A percentile compares a stretch with the other conserved stretches of the same genome.
Conservation (phyloP, 2,113 vertebrate species). For the Crotalus horridus region DNA sequence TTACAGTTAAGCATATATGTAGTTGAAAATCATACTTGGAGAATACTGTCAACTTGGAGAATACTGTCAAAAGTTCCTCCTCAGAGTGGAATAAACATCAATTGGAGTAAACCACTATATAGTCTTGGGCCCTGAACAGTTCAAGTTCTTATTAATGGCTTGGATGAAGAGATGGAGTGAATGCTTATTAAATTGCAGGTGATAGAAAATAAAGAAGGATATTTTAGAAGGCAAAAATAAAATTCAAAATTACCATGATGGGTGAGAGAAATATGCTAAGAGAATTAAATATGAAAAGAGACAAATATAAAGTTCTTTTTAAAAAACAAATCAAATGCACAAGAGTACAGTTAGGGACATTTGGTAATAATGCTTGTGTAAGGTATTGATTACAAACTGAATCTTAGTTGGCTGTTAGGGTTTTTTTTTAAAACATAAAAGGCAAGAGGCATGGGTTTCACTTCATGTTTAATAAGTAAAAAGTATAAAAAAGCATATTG, state of each 20-base stretch:
- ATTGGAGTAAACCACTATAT: neutral
- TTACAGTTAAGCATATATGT: neutral
- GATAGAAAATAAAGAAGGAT: neutral
- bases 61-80: neutral
- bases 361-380: neutral
- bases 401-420: neutral
- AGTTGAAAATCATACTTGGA: neutral
- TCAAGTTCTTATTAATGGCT: neutral
- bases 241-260: neutral
- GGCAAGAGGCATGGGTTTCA: neutral
- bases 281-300: neutral
- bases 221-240: neutral
- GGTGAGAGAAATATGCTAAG: neutral
- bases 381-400: neutral
- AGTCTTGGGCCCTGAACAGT: neutral
- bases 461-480: neutral
- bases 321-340: neutral
- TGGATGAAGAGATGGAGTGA: neutral
- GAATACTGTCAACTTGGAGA: neutral
- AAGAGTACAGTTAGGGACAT: neutral
- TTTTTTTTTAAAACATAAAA: neutral
- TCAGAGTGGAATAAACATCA: neutral
- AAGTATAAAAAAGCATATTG: neutral
- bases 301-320: neutral
- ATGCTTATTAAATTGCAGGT: neutral